Percentiles rank a stretch among this genome's conserved stretches.
Evolutionary conservation across 2,797 vertebrate genomes (phyloP).

Genomic region (Trichosurus vulpecula): DNA sequence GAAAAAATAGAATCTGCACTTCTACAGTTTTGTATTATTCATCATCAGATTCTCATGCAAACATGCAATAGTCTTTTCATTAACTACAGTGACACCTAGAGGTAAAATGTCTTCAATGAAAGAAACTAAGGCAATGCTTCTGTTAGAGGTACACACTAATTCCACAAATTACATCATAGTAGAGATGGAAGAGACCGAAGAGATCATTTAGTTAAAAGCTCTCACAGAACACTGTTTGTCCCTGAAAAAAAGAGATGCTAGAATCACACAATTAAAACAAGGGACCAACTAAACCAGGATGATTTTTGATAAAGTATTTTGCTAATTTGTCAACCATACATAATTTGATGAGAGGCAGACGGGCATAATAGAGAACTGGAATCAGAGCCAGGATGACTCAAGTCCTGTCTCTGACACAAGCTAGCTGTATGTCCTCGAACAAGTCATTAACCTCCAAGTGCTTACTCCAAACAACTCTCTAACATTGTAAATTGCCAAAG

Average conservation of each 20-base stretch:
- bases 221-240: neutral
- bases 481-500: neutral
- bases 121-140: neutral
- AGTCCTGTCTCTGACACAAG: neutral
- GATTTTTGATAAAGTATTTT: neutral
- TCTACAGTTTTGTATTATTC: neutral
- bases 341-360: neutral
- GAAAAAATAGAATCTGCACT: conserved; percentile 16
- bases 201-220: neutral
- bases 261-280: neutral
- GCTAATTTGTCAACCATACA: neutral
- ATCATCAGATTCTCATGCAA: neutral
- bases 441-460: neutral
- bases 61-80: neutral
- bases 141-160: neutral
- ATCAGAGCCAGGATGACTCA: neutral
- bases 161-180: neutral
- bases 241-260: neutral
- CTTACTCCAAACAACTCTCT: neutral
- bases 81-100: conserved; percentile 60
- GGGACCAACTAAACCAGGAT: neutral
- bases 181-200: neutral
- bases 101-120: conserved; percentile 21
- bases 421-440: neutral
- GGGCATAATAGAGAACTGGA: neutral